Evolutionary conservation across 2,888 invertebrate genomes (phyloP).

Genomic region (Aleiodes testaceus): DNA sequence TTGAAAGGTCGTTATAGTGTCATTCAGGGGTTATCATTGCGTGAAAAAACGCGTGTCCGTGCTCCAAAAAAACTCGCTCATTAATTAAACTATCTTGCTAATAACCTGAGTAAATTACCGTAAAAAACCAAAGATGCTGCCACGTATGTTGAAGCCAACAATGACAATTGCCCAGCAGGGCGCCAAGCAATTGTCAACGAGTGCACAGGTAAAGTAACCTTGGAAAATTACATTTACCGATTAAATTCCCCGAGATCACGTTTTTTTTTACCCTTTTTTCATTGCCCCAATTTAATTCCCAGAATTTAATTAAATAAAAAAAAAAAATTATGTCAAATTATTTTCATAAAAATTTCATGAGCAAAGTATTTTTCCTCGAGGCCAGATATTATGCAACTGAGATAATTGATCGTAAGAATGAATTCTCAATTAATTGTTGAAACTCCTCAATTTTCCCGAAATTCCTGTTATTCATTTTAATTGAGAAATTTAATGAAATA

Average conservation of each 20-base stretch:
- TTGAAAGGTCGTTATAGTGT: slow-evolving; percentile 50
- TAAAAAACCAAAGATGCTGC: slow-evolving; percentile 62
- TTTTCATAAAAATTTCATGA: not conserved
- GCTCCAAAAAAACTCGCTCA: slow-evolving; percentile 10
- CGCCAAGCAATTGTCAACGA: slow-evolving; percentile 67
- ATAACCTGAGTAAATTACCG: not conserved
- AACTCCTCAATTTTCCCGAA: too few species aligned
- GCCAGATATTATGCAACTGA: not conserved
- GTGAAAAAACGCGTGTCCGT: slow-evolving; percentile 41
- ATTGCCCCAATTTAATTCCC: not conserved
- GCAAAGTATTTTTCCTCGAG: not conserved
- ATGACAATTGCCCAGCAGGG: slow-evolving; percentile 62
- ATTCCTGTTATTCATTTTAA: not conserved
- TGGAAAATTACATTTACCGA: not conserved
- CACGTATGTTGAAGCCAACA: slow-evolving; percentile 64
- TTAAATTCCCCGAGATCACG: not conserved
- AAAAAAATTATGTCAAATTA: not conserved
- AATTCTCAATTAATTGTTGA: not conserved
- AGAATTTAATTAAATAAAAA: not conserved
- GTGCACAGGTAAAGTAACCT: slow-evolving; percentile 57
- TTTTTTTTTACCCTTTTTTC: not conserved
- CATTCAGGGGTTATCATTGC: slow-evolving; percentile 54
- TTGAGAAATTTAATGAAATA: slow-evolving; percentile 9
- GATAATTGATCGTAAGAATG: not conserved
- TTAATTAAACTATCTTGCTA: not conserved